Conservation (phyloP, 2,113 vertebrate genomes). For the Dendropsophus ebraccatus region DNA sequence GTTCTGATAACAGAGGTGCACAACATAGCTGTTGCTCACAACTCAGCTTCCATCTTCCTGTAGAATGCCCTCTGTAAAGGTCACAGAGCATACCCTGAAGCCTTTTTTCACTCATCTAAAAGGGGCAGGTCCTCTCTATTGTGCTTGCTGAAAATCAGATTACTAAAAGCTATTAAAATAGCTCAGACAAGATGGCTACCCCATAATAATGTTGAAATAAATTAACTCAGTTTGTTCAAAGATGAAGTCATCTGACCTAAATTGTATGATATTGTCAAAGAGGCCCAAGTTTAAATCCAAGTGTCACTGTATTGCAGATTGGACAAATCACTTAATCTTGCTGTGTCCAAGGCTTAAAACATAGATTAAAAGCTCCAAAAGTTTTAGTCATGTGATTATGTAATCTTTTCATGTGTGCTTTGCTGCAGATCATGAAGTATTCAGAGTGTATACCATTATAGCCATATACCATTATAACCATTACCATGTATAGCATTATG, state of each 20-base stretch:
- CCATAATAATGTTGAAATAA: background rate
- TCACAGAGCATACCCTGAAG: no score
- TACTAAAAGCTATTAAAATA: no score
- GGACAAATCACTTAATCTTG: constrained; percentile 17
- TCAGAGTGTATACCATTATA: constrained; percentile 12
- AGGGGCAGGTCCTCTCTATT: no score
- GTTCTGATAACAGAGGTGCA: no score
- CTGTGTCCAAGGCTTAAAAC: background rate
- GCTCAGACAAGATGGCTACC: no score
- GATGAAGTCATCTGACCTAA: background rate
- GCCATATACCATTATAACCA: no score
- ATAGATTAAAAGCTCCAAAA: constrained; percentile 10
- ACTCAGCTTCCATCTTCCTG: no score
- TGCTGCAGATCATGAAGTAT: constrained; percentile 34
- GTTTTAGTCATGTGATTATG: background rate
- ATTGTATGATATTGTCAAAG: background rate
- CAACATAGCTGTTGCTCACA: no score
- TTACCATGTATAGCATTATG: constrained; percentile 19
- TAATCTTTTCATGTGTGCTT: constrained; percentile 7
- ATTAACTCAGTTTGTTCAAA: background rate
- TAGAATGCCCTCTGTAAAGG: no score
- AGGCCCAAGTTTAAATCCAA: background rate
- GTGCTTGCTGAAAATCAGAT: no score
- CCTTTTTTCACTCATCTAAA: no score
- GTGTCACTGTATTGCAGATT: background rate